Percentiles rank a stretch among this genome's conserved stretches.
phyloP scores from a whole-genome alignment of 2,797 vertebrate species.

The Varecia variegata region DNA sequence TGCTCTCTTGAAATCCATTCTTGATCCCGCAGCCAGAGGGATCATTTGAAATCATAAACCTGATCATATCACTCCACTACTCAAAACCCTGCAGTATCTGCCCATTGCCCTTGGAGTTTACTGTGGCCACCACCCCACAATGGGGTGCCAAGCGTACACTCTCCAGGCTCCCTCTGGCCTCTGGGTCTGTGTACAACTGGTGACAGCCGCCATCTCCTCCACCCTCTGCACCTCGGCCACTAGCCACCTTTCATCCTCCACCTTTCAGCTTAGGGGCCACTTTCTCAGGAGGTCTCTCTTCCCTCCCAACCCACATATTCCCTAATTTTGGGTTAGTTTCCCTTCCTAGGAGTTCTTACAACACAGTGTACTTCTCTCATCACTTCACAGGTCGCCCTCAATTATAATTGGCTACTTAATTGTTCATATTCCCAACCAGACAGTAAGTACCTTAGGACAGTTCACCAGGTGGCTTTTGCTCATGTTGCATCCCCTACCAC shows the following conservation, averaged over 20 bases:
- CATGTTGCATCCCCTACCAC: no score
- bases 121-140: accelerated
- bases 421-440: background rate
- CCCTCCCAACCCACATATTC: background rate
- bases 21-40: background rate
- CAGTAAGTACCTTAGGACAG: background rate
- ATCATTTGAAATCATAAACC: background rate
- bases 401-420: background rate
- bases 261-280: background rate
- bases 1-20: background rate
- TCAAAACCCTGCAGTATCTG: background rate
- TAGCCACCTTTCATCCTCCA: background rate
- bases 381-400: no score
- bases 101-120: background rate
- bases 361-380: background rate
- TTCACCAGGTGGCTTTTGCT: background rate
- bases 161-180: background rate
- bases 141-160: background rate
- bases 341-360: background rate
- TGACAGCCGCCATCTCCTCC: background rate
- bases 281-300: background rate
- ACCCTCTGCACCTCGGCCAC: background rate
- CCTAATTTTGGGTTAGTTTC: background rate
- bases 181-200: background rate
- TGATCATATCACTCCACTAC: background rate